phyloP scores from a whole-genome alignment of 2,797 vertebrate genomes.

The Tapera naevia region DNA sequence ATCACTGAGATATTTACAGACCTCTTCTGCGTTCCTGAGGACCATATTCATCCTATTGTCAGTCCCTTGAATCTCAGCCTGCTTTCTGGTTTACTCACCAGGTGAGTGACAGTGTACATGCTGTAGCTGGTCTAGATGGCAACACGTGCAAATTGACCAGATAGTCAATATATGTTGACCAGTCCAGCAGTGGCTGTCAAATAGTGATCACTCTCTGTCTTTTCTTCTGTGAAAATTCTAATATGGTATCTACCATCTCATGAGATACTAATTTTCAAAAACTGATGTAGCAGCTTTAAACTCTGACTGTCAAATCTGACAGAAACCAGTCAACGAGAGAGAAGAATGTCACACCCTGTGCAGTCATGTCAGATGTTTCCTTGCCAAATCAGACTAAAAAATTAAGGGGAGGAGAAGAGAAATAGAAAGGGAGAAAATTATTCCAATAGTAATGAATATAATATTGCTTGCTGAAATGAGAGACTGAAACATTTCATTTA shows the following conservation, averaged over 20 bases:
- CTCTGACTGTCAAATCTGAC: background rate
- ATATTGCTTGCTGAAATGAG: conserved; percentile 44
- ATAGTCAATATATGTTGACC: background rate
- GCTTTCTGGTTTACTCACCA: background rate
- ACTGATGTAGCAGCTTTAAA: background rate
- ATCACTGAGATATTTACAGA: background rate
- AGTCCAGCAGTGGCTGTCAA: background rate
- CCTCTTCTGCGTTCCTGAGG: background rate
- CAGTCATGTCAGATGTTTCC: background rate
- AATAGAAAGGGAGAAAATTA: conserved; percentile 20
- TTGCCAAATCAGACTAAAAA: conserved; percentile 27
- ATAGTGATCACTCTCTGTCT: background rate
- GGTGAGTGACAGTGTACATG: background rate
- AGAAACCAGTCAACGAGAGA: background rate
- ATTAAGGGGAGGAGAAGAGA: background rate
- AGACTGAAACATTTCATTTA: conserved; percentile 46
- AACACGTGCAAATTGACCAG: background rate
- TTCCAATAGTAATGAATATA: conserved; percentile 20
- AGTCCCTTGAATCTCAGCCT: background rate
- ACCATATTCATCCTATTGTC: background rate
- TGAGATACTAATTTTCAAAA: background rate
- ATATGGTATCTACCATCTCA: background rate
- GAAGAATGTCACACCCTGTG: background rate
- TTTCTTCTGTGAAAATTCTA: background rate
- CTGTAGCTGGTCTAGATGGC: background rate